These are phyloP conservation scores for Sinocyclocheilus grahami DNA, from an alignment of 2,113 vertebrate genomes.

Conservation along the genomic window DNA sequence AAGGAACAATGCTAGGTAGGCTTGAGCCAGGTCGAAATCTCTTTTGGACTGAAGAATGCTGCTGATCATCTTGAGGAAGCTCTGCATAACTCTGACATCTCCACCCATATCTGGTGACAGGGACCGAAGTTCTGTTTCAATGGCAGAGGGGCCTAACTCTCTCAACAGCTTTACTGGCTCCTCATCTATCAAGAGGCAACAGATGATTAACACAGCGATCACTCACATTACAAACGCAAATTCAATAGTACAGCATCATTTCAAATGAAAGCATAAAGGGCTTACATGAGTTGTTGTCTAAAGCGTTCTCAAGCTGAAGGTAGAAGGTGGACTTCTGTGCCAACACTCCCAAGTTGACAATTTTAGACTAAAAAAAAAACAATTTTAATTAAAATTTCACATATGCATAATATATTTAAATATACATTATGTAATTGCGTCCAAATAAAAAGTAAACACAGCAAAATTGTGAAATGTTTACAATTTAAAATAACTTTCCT, in stretches of 20 bases:
- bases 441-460: too few species aligned
- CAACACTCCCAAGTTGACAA: conserved; percentile 81
- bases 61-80: conserved; percentile 87
- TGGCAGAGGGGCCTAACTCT: conserved; percentile 79
- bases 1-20: conserved; percentile 90
- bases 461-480: too few species aligned
- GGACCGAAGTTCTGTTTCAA: conserved; percentile 83
- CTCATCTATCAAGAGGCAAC: conserved; percentile 69
- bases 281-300: conserved; percentile 82
- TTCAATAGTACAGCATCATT: background rate
- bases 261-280: conserved; percentile 34
- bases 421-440: too few species aligned
- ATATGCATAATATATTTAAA: too few species aligned
- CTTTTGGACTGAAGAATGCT: conserved; percentile 82
- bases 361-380: conserved; percentile 82
- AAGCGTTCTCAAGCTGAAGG: conserved; percentile 80
- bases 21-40: conserved; percentile 93
- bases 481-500: too few species aligned
- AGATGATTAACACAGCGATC: background rate
- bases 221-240: background rate
- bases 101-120: conserved; percentile 86
- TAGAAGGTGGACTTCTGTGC: conserved; percentile 86
- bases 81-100: conserved; percentile 75
- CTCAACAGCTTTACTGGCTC: conserved; percentile 79
- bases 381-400: too few species aligned